phyloP scores from a whole-genome alignment of 2,113 vertebrate species.

The Hipposideros armiger region DNA sequence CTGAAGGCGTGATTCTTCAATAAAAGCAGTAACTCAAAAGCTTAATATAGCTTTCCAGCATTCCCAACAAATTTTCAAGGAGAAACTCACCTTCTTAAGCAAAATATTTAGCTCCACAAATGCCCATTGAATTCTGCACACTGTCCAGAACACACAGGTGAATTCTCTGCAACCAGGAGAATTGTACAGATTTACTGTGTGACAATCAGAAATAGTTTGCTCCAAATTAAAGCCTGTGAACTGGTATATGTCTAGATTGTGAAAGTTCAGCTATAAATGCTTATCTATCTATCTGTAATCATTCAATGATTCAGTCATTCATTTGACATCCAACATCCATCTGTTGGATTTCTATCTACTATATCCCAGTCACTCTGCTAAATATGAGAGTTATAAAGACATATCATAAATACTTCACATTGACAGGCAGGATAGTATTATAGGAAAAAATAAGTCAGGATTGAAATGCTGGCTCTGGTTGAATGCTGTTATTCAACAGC shows the following conservation, averaged over 20 bases:
- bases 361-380: neutral
- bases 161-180: neutral
- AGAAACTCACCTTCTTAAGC: neutral
- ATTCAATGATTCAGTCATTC: neutral
- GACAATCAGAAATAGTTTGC: neutral
- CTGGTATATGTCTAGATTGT: neutral
- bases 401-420: neutral
- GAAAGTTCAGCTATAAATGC: neutral
- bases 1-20: neutral
- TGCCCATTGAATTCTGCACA: neutral
- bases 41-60: neutral
- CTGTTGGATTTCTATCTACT: neutral
- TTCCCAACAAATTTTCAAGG: neutral
- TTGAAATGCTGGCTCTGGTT: neutral
- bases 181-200: neutral
- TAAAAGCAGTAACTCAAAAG: constrained; percentile 14
- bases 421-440: neutral
- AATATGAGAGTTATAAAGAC: neutral
- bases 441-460: neutral
- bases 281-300: neutral
- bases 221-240: neutral
- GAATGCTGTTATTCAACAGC: neutral
- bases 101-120: neutral
- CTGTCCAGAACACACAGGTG: neutral
- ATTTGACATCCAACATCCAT: neutral